A percentile compares a stretch with the other conserved stretches of the same genome.
These are phyloP conservation scores for Hemibagrus wyckioides DNA, from an alignment of 2,113 vertebrate genomes.

Conservation along the genomic window DNA sequence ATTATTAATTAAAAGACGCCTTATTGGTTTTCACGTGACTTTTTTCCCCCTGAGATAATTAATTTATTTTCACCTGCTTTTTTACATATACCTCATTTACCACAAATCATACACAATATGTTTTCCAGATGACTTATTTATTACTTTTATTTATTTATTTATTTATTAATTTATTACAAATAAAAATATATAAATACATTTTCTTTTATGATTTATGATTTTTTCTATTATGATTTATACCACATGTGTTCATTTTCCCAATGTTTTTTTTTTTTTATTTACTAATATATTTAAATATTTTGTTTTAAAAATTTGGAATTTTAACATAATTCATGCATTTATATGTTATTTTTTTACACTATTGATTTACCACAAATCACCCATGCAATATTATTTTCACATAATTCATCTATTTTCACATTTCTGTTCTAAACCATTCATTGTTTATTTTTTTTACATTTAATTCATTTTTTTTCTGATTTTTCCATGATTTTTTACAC, in stretches of 20 bases:
- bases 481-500: neutral
- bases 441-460: neutral
- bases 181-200: neutral
- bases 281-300: neutral
- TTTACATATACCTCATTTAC: neutral
- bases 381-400: no score
- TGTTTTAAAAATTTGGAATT: neutral
- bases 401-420: no score
- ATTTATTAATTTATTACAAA: no score
- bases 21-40: neutral
- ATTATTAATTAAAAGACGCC: no score
- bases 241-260: neutral
- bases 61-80: neutral
- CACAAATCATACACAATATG: no score
- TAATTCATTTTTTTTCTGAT: no score
- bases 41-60: no score
- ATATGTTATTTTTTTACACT: neutral
- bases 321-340: neutral
- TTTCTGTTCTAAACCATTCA: neutral
- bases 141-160: no score
- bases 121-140: no score
- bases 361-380: neutral
- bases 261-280: neutral
- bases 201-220: neutral
- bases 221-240: neutral